Percentiles rank a stretch among this genome's conserved stretches.
Conservation (phyloP, 2,888 invertebrate genomes). For the Orthosia incerta region DNA sequence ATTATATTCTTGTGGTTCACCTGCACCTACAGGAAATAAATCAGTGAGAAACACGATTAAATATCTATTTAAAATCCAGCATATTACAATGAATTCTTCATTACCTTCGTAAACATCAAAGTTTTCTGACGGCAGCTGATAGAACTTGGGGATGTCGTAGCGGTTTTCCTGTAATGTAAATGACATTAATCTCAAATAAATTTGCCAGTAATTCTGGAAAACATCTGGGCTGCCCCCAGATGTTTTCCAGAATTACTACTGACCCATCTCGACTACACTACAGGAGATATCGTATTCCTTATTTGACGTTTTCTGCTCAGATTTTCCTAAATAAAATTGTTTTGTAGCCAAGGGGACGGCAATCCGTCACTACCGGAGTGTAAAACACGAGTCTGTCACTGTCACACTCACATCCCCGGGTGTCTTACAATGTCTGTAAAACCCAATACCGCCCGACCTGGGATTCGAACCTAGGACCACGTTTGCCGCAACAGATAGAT, state of each 20-base stretch:
- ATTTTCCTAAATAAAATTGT: too few relatives aligned
- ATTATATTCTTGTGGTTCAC: conserved; percentile 50
- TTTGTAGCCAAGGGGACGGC: too few relatives aligned
- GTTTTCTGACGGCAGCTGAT: conserved; percentile 77
- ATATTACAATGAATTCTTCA: not conserved
- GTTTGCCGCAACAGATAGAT: too few relatives aligned
- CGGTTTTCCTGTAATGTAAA: conserved; percentile 79
- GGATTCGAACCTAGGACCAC: not conserved
- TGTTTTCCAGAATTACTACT: too few relatives aligned
- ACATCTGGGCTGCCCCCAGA: too few relatives aligned
- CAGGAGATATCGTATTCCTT: not conserved
- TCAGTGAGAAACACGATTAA: not conserved
- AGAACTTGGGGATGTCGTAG: conserved; percentile 86
- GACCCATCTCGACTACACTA: not conserved
- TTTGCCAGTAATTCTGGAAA: not conserved
- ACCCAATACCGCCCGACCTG: not conserved
- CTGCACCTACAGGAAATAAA: conserved; percentile 26
- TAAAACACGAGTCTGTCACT: too few relatives aligned
- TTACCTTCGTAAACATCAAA: conserved; percentile 76
- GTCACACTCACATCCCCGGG: too few relatives aligned
- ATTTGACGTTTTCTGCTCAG: too few relatives aligned
- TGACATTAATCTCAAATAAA: not conserved
- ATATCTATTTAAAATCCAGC: not conserved
- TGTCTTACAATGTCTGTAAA: too few relatives aligned
- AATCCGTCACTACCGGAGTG: too few relatives aligned